These are phyloP conservation scores for Ruditapes philippinarum DNA, from an alignment of 1,140 invertebrate species.

Conservation along the genomic window DNA sequence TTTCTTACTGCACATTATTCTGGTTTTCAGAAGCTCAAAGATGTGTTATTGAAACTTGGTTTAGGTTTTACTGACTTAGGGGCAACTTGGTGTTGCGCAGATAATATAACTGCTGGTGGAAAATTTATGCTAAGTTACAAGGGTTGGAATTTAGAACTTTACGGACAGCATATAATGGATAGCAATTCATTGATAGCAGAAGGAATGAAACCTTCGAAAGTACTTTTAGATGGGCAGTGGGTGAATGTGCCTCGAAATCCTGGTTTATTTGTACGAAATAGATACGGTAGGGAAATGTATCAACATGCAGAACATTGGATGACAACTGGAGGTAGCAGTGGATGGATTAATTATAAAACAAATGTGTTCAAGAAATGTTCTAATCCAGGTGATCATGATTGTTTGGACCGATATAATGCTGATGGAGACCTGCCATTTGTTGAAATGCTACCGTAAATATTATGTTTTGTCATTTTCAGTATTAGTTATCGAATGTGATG, in stretches of 20 bases:
- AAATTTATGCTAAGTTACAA: constrained; percentile 49
- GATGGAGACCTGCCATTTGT: constrained; percentile 80
- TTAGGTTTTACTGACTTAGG: constrained; percentile 57
- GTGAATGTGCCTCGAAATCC: constrained; percentile 77
- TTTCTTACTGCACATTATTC: constrained; percentile 70
- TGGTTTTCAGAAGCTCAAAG: constrained; percentile 56
- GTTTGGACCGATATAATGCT: constrained; percentile 78
- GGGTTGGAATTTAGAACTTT: constrained; percentile 71
- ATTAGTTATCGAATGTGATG: too few relatives aligned
- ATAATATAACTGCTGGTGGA: constrained; percentile 67
- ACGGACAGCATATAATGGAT: constrained; percentile 72
- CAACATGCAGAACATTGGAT: constrained; percentile 78
- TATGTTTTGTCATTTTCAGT: too few relatives aligned
- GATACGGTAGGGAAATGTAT: too few relatives aligned
- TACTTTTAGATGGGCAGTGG: constrained; percentile 77
- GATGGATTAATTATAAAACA: constrained; percentile 69
- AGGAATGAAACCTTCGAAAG: constrained; percentile 72
- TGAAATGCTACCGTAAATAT: constrained; percentile 16
- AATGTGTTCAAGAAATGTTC: constrained; percentile 73
- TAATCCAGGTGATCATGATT: constrained; percentile 75
- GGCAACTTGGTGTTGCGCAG: constrained; percentile 67
- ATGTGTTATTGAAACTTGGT: constrained; percentile 62
- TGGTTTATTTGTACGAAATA: too few relatives aligned
- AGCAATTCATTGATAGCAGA: constrained; percentile 44
- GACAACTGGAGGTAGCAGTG: constrained; percentile 43